Evolutionary conservation across 2,113 vertebrate genomes (phyloP).

Genomic region (Sebastes fasciatus): DNA sequence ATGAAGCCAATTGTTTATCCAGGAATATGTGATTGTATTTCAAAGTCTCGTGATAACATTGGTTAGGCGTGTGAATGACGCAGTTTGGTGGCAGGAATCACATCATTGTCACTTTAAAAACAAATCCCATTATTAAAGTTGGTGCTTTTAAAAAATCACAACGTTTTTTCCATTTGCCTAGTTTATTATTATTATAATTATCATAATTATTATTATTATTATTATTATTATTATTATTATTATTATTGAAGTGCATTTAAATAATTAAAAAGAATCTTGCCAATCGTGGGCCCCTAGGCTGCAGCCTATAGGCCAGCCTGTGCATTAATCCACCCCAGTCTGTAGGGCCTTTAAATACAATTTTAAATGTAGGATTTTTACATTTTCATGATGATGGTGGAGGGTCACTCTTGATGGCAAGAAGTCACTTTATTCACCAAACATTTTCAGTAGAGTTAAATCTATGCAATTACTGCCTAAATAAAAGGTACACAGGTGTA

Average conservation of each 20-base stretch:
- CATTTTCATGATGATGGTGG: background rate
- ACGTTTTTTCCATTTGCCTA: no score
- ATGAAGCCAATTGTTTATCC: conserved; percentile 9
- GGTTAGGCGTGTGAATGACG: conserved; percentile 81
- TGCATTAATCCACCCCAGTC: background rate
- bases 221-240: no score
- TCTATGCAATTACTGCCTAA: background rate
- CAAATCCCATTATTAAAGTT: no score
- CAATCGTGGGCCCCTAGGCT: no score
- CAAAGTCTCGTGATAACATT: conserved; percentile 80
- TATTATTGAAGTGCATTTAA: no score
- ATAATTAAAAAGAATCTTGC: no score
- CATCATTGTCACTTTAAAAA: no score
- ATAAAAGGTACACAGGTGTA: background rate
- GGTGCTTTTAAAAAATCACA: no score
- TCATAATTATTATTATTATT: no score
- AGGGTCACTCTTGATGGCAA: background rate
- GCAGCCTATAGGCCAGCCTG: no score
- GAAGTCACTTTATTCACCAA: background rate
- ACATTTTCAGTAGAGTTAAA: background rate
- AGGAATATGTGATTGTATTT: conserved; percentile 42
- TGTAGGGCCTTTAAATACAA: background rate
- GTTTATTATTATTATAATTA: no score
- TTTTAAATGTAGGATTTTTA: background rate
- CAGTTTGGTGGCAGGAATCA: conserved; percentile 61